phyloP scores from a whole-genome alignment of 2,797 vertebrate genomes.

The Pipistrellus nathusii region DNA sequence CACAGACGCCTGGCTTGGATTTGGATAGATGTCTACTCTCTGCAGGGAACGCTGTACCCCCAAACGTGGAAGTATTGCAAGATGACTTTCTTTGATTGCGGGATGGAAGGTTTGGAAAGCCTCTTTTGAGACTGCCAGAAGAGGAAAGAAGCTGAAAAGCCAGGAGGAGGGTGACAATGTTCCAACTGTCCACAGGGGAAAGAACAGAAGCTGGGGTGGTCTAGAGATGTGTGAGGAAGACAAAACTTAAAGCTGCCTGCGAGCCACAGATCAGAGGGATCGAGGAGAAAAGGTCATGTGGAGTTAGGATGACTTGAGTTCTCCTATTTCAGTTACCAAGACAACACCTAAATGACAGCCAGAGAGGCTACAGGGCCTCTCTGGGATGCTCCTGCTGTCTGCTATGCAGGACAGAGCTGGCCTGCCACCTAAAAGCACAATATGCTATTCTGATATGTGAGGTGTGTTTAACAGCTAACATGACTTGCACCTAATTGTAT shows the following conservation, averaged over 20 bases:
- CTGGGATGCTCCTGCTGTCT: slow-evolving; percentile 29
- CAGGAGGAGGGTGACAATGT: background rate
- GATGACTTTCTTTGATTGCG: rapidly evolving
- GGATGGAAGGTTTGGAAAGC: background rate
- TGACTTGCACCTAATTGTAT: rapidly evolving
- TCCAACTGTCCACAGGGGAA: background rate
- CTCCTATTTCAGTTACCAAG: slow-evolving; percentile 68
- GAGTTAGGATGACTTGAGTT: slow-evolving; percentile 55
- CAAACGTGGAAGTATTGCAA: background rate
- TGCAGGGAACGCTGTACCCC: background rate
- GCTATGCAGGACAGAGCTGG: background rate
- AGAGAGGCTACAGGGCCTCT: slow-evolving; percentile 42
- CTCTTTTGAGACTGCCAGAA: background rate
- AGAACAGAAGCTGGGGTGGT: background rate
- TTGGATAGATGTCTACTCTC: background rate
- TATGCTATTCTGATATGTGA: background rate
- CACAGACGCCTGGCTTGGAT: background rate
- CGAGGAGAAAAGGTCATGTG: slow-evolving; percentile 41
- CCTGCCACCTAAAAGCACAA: slow-evolving; percentile 44
- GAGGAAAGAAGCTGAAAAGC: background rate
- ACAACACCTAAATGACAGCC: slow-evolving; percentile 65
- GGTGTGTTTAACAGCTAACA: background rate
- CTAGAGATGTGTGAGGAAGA: background rate
- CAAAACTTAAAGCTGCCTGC: background rate
- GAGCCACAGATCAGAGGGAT: background rate